These are phyloP conservation scores for Pyrrhia umbra DNA, from an alignment of 2,888 invertebrate genomes.

Conservation along the genomic window DNA sequence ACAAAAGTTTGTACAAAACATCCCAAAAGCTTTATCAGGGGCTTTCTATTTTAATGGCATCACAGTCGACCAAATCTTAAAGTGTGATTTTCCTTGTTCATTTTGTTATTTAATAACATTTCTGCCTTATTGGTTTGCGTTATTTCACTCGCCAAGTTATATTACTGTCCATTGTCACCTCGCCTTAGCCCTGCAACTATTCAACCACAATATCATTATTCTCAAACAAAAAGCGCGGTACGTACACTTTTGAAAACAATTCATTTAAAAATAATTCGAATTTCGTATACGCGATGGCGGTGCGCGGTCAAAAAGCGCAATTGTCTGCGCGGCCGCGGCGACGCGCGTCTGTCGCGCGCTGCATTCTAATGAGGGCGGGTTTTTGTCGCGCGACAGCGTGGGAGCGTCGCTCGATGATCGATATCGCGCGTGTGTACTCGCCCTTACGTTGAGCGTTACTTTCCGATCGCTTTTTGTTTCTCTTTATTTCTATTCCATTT, in stretches of 20 bases:
- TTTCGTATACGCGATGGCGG: constrained; percentile 62
- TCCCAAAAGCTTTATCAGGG: too few species aligned
- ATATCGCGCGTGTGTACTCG: constrained; percentile 64
- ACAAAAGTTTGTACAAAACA: too few species aligned
- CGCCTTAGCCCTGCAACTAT: constrained; percentile 31
- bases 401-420: constrained; percentile 74
- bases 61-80: background rate
- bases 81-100: too few species aligned
- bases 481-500: constrained; percentile 31
- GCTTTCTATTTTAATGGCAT: too few species aligned
- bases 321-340: constrained; percentile 69
- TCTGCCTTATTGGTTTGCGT: background rate
- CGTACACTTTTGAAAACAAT: constrained; percentile 62
- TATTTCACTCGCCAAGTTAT: constrained; percentile 2
- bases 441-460: constrained; percentile 55
- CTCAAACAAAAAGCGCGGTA: constrained; percentile 52
- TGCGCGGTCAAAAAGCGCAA: constrained; percentile 74
- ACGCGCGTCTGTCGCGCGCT: constrained; percentile 78
- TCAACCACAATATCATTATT: constrained; percentile 48
- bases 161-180: constrained; percentile 25
- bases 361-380: constrained; percentile 84
- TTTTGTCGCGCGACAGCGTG: constrained; percentile 86
- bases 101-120: too few species aligned
- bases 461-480: constrained; percentile 30
- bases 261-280: constrained; percentile 67